Conservation (phyloP, 2,113 vertebrate species). For the Aegotheles bennettii region DNA sequence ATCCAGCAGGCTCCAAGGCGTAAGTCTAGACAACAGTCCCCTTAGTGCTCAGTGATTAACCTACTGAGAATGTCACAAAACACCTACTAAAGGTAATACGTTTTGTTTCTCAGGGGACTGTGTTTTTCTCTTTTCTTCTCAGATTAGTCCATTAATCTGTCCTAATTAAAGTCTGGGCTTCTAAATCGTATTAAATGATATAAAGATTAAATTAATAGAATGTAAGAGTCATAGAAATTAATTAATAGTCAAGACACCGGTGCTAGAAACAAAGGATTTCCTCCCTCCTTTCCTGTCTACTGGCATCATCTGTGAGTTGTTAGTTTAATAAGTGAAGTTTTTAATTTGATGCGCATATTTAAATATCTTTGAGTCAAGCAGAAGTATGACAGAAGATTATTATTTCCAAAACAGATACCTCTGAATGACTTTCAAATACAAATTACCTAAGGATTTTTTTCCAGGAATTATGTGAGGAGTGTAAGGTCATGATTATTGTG, state of each 20-base stretch:
- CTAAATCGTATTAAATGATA: neutral
- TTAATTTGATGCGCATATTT: neutral
- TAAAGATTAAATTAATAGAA: neutral
- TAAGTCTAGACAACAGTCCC: neutral
- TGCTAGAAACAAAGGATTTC: neutral
- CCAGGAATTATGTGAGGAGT: neutral
- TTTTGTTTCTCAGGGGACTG: neutral
- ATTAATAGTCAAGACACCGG: neutral
- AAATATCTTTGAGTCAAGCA: neutral
- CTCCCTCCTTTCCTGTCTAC: neutral
- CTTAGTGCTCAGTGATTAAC: neutral
- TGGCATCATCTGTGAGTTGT: neutral
- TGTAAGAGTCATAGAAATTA: no score
- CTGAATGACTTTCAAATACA: constrained; percentile 3
- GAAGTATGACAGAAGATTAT: neutral
- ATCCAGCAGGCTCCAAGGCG: neutral
- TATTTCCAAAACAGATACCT: neutral
- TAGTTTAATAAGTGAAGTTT: constrained; percentile 9
- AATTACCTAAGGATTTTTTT: neutral
- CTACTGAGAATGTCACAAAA: neutral
- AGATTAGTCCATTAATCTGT: neutral
- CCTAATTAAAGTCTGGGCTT: neutral
- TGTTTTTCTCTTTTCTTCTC: neutral
- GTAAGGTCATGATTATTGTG: neutral
- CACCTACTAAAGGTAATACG: neutral